phyloP scores from a whole-genome alignment of 2,113 vertebrate species.

The Bolborhynchus lineola region DNA sequence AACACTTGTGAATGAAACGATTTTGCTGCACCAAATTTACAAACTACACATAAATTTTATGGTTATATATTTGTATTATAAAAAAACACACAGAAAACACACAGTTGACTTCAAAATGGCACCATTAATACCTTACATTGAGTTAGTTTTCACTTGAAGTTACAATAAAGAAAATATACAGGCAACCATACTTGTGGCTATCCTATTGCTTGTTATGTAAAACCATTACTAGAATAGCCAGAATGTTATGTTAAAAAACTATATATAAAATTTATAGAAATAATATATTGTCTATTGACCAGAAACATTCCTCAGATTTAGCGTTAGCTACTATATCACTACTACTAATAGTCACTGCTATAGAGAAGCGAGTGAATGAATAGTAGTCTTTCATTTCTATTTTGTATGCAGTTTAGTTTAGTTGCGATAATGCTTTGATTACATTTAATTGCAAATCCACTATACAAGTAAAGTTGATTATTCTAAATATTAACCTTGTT shows the following conservation, averaged over 20 bases:
- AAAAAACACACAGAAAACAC: not conserved
- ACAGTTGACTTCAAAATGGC: not conserved
- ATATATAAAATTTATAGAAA: not conserved
- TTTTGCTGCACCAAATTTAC: not conserved
- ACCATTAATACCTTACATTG: not conserved
- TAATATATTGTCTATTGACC: not conserved
- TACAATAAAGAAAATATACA: not conserved
- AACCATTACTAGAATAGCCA: not conserved
- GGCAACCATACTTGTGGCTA: not conserved
- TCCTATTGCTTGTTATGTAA: not conserved
- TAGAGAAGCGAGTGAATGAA: not conserved
- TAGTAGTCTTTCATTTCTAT: not conserved
- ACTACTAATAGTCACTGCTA: not conserved
- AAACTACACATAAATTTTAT: not conserved
- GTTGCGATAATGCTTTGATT: constrained; percentile 37
- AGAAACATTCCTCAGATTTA: not conserved
- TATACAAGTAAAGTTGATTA: not conserved
- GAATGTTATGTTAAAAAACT: not conserved
- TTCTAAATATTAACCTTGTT: constrained; percentile 24
- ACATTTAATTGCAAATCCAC: constrained; percentile 34
- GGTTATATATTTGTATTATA: not conserved
- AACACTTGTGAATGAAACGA: not conserved
- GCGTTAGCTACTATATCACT: not conserved
- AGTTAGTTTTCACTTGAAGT: not conserved
- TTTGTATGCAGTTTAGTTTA: constrained; percentile 19